These are phyloP conservation scores for Dolichoris vasculosae DNA, from an alignment of 1,140 invertebrate species.

Conservation along the genomic window DNA sequence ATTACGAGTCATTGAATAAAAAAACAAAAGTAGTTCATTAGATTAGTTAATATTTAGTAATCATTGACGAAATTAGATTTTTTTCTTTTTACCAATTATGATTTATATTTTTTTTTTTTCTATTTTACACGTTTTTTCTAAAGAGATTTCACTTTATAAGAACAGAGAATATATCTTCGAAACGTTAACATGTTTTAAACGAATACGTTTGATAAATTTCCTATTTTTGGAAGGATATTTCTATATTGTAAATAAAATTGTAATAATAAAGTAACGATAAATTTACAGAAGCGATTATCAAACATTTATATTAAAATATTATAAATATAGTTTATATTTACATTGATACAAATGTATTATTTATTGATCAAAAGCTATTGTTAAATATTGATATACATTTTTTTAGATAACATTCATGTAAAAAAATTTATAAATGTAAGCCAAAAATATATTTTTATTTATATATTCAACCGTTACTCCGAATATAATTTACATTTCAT, in stretches of 20 bases:
- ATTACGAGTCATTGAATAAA: background rate
- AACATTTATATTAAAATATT: background rate
- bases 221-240: background rate
- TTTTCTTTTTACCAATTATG: background rate
- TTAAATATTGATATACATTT: background rate
- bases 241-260: background rate
- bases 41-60: slow-evolving; percentile 6
- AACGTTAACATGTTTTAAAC: background rate
- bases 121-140: background rate
- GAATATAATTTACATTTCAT: background rate
- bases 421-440: background rate
- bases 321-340: background rate
- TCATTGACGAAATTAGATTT: background rate
- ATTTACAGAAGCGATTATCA: background rate
- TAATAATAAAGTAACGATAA: background rate
- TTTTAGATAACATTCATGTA: background rate
- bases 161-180: background rate
- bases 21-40: background rate
- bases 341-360: background rate
- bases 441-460: background rate
- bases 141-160: background rate
- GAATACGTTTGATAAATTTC: background rate
- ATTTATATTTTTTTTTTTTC: background rate
- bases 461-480: background rate
- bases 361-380: background rate